phyloP scores from a whole-genome alignment of 2,113 vertebrate genomes.

The Pelmatolapia mariae region DNA sequence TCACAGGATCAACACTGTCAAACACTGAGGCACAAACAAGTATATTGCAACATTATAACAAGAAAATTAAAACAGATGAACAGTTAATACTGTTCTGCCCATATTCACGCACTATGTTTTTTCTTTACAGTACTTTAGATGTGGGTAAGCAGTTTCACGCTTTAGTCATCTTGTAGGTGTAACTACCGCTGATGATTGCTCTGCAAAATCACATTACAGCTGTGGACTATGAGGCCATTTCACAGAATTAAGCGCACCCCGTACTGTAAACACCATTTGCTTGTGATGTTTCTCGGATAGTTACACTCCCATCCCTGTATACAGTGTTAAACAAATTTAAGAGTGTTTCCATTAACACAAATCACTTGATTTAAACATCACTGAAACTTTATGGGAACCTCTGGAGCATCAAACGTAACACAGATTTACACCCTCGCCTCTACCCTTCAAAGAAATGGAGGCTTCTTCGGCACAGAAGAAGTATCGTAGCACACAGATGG shows the following conservation, averaged over 20 bases:
- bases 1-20: slow-evolving; percentile 1
- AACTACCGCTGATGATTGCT: slow-evolving; percentile 21
- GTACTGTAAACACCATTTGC: slow-evolving; percentile 22
- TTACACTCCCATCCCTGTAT: not conserved
- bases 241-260: slow-evolving; percentile 14
- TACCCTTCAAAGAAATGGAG: not conserved
- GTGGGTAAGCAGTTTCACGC: not conserved
- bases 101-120: not conserved
- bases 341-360: slow-evolving; percentile 8
- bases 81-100: not conserved
- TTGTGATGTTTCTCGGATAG: not conserved
- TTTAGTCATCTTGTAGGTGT: slow-evolving; percentile 17
- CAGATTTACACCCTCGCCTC: not conserved
- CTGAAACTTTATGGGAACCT: slow-evolving; percentile 5
- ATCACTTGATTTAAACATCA: slow-evolving; percentile 22
- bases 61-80: not conserved
- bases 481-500: not conserved
- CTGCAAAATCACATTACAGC: slow-evolving; percentile 25
- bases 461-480: not conserved
- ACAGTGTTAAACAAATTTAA: slow-evolving; percentile 11
- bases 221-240: slow-evolving; percentile 32
- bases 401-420: not conserved
- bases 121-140: not conserved
- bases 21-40: not conserved
- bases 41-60: not conserved